phyloP scores from a whole-genome alignment of 1,140 invertebrate species.

The Drosophila equinoxialis region DNA sequence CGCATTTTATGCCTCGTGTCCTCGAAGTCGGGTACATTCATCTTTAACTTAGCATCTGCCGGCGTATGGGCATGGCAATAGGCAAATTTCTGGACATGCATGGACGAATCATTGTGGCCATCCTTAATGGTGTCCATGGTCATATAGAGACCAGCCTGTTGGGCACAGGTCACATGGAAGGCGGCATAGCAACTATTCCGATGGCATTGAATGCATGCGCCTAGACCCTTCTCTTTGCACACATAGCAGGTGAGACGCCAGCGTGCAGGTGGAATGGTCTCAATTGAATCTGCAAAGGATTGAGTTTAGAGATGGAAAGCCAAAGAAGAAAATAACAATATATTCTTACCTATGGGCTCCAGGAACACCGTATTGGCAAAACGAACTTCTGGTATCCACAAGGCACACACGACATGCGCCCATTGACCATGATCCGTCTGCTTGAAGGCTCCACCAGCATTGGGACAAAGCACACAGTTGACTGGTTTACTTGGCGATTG shows the following conservation, averaged over 20 bases:
- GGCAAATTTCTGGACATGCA: slow-evolving; percentile 96
- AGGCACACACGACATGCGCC: slow-evolving; percentile 99
- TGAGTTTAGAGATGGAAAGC: background rate
- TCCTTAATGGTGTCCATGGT: slow-evolving; percentile 96
- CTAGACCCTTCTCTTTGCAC: slow-evolving; percentile 96
- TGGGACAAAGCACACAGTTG: slow-evolving; percentile 98
- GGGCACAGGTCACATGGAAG: slow-evolving; percentile 99
- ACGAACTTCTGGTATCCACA: slow-evolving; percentile 99
- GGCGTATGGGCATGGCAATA: slow-evolving; percentile 98
- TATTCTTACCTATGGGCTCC: slow-evolving; percentile 91
- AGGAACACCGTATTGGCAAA: slow-evolving; percentile 99
- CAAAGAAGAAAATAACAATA: background rate
- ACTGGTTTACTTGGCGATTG: slow-evolving; percentile 98
- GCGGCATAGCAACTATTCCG: slow-evolving; percentile 98
- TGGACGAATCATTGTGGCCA: slow-evolving; percentile 87
- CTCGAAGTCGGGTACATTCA: slow-evolving; percentile 73
- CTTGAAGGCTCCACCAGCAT: slow-evolving; percentile 99
- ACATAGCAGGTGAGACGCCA: slow-evolving; percentile 98
- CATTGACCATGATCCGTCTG: slow-evolving; percentile 98
- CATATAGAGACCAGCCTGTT: slow-evolving; percentile 97
- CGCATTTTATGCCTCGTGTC: slow-evolving; percentile 87
- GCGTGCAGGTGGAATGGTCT: slow-evolving; percentile 96
- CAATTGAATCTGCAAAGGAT: slow-evolving; percentile 90
- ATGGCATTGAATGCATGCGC: slow-evolving; percentile 99
- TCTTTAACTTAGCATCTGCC: slow-evolving; percentile 85